Evolutionary conservation across 2,797 vertebrate genomes (phyloP), one percentile per base, ranked within the genome.

Genomic region (Sebastiscus tertius): DNA sequence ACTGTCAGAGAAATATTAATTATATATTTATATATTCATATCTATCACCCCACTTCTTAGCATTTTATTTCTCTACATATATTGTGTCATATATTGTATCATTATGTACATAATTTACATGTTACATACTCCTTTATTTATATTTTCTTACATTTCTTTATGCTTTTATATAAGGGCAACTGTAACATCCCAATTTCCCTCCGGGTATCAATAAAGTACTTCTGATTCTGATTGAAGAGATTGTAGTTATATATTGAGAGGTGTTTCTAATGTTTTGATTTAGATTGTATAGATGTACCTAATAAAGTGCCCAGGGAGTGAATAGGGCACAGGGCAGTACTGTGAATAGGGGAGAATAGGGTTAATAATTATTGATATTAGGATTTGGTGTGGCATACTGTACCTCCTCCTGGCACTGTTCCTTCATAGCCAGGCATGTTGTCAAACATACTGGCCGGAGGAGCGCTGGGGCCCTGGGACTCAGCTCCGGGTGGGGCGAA

Each of bases 361-460:
- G 16, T 46, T 39, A 39, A 46, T 46, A 46, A 46, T 46, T 46
- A 18, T 46, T 46, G 16, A 46, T 8, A 46, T 46, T 46, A 52
- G 49, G 49, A 1, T 52, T 9, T 8, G 49, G 8, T 52, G 13
- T 24, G 8, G 26, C 22, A 52, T 59, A 65, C 75, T 61, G 20
- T 92, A 95, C 94, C 92, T 92, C 93, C 93, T 31, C 94, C 95
- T 0, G 91, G 82, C 26, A 94, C 0, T 0, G 94, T 96, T 33
- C 95, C 95, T 80, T 96, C 96, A 76, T 96, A 96, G 2, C 96
- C 96, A 1, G 95, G 95, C 77, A 96, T 83, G 14, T 5, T 92
- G 85, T 96, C 95, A 59, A 95, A 96, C 91, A 95, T 94, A 36
- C 72, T 72, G 73, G 89, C 86, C 4, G 96, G 95, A n/a, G 96